Percentiles rank a stretch among this genome's conserved stretches.
Conservation (phyloP, 2,797 vertebrate genomes). For the Taeniopygia guttata region DNA sequence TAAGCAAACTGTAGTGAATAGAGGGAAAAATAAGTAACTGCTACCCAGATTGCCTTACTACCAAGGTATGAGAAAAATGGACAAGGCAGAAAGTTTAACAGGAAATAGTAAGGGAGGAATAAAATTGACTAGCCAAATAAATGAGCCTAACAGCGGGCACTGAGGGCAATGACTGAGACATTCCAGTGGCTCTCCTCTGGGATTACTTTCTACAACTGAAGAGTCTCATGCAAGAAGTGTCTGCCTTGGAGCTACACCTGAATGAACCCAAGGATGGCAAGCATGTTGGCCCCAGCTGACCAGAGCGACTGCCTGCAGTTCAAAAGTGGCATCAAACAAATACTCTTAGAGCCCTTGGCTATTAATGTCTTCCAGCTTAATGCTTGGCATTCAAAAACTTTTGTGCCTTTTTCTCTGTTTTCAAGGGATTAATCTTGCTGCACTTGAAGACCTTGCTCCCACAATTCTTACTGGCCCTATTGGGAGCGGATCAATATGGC, state of each 20-base stretch:
- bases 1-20: not conserved
- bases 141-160: not conserved
- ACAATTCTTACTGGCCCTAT: not conserved
- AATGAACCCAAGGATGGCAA: not conserved
- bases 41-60: not conserved
- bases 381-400: not conserved
- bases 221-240: not conserved
- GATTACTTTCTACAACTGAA: not conserved
- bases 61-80: not conserved
- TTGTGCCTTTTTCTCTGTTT: not conserved
- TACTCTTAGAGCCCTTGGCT: not conserved
- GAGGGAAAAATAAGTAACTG: not conserved
- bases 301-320: not conserved
- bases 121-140: conserved; percentile 39
- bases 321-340: not conserved
- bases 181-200: not conserved
- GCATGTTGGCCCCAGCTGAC: not conserved
- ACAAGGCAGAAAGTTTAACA: not conserved
- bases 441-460: not conserved
- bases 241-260: not conserved
- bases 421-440: not conserved
- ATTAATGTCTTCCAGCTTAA: not conserved
- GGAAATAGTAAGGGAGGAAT: not conserved
- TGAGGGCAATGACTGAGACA: not conserved
- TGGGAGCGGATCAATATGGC: not conserved